These are phyloP conservation scores for Chaetophractus vellerosus DNA, from an alignment of 2,797 vertebrate species.

Conservation along the genomic window DNA sequence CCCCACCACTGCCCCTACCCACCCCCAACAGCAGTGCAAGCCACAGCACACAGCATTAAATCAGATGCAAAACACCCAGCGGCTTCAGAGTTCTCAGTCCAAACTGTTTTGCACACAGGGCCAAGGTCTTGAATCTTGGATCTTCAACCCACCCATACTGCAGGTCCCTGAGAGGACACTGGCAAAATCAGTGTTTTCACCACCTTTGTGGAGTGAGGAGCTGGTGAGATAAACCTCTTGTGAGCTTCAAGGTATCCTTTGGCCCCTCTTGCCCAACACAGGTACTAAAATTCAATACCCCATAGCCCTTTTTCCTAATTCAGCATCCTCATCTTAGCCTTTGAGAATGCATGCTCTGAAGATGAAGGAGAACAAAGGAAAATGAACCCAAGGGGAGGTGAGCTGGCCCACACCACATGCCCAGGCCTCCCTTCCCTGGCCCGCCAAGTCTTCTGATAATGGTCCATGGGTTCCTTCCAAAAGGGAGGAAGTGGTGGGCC, in stretches of 20 bases:
- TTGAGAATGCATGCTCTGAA: neutral
- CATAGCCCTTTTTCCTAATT: neutral
- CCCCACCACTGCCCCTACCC: neutral
- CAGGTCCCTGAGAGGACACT: neutral
- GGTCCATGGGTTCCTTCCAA: neutral
- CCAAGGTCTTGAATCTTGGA: slow-evolving; percentile 37
- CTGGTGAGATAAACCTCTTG: neutral
- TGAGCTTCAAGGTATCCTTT: neutral
- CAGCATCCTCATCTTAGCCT: neutral
- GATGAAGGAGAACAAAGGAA: neutral
- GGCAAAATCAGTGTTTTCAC: slow-evolving; percentile 8
- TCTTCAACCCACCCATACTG: slow-evolving; percentile 42
- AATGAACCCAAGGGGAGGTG: neutral
- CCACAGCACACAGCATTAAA: slow-evolving; percentile 66
- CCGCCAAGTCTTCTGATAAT: neutral
- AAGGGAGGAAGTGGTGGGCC: neutral
- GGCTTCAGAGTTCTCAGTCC: slow-evolving; percentile 62
- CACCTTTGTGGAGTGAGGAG: neutral
- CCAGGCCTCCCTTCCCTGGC: neutral
- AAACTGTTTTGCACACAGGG: slow-evolving; percentile 12
- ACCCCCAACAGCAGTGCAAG: slow-evolving; percentile 35
- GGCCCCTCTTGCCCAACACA: neutral
- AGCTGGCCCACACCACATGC: neutral
- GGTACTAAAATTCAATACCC: neutral
- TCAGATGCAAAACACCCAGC: slow-evolving; percentile 66